These are phyloP conservation scores for Siniperca chuatsi DNA, from an alignment of 2,113 vertebrate genomes.

Conservation along the genomic window DNA sequence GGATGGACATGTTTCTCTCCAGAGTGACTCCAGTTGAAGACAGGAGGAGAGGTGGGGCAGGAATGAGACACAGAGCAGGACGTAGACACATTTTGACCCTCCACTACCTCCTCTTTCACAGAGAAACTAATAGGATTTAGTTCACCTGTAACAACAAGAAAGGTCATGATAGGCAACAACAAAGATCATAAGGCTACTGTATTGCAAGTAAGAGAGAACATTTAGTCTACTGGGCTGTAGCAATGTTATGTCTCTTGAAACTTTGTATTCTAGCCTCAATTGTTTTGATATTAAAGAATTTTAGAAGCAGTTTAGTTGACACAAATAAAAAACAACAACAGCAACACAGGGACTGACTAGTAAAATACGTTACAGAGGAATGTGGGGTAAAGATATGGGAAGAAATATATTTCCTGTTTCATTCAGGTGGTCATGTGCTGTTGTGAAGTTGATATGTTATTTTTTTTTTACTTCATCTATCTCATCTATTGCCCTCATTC, in stretches of 20 bases:
- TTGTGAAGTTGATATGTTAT: neutral
- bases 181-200: neutral
- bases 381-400: neutral
- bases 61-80: constrained; percentile 75
- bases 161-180: neutral
- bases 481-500: neutral
- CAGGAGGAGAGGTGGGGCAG: constrained; percentile 73
- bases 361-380: neutral
- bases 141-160: constrained; percentile 51
- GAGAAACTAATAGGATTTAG: constrained; percentile 35
- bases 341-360: neutral
- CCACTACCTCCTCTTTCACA: constrained; percentile 31
- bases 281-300: neutral
- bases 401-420: neutral
- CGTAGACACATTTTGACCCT: constrained; percentile 36
- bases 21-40: constrained; percentile 75
- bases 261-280: neutral
- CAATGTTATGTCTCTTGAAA: neutral
- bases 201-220: neutral
- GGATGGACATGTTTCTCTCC: constrained; percentile 40
- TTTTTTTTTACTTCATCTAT: neutral
- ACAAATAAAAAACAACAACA: neutral
- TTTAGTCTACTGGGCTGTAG: neutral
- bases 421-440: neutral
- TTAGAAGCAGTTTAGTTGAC: neutral